Base-by-base conservation (phyloP, 2,797 vertebrate species). In the Chloroceryle inda region DNA sequence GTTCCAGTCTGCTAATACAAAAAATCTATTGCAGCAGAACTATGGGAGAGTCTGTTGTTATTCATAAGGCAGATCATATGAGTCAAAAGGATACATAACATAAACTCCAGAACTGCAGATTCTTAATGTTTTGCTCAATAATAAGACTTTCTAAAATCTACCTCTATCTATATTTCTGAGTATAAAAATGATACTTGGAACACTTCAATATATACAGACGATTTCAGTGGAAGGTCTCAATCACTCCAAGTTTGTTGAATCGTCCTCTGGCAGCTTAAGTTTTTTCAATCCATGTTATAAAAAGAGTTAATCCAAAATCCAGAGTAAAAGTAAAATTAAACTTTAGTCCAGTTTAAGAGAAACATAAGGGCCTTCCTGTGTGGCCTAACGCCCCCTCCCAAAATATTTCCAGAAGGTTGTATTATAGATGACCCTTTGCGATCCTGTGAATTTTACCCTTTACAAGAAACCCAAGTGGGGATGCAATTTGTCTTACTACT, bases 1-100 rank as follows among this genome's bases (percentile, higher is more conserved):
- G 63, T 88, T 61, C 47, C 55, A 69, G 26, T 21, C 31, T 64
- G 44, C 23, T 94, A 75, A 73, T 64, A 73, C 49, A 69, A 82
- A 92, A 68, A 85, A 89, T 68, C 92, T 90, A 38, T 78, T 89
- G 47, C 24, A 76, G 58, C 22, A 86, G 67, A 85, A 91, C 44
- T 62, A 66, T 64, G 35, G 52, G 37, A 80, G 21, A 87, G 26
- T 29, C 47, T 67, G 66, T 14, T 80, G 56, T 83, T 96, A 64
- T 66, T 92, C 76, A 74, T 49, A 40, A 75, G 84, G 16, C n/a
- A 56, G 66, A 91, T 86, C 67, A 71, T 69, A 42, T 37, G n/a
- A 77, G 38, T 8, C 49, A 88, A 84, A 13, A 75, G 18, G 56
- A 53, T 94, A 50, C 53, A 37, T n/a, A 44, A 77, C 33, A 35